Conservation (phyloP, 2,888 invertebrate genomes). For the Alloscopus bannaensis region DNA sequence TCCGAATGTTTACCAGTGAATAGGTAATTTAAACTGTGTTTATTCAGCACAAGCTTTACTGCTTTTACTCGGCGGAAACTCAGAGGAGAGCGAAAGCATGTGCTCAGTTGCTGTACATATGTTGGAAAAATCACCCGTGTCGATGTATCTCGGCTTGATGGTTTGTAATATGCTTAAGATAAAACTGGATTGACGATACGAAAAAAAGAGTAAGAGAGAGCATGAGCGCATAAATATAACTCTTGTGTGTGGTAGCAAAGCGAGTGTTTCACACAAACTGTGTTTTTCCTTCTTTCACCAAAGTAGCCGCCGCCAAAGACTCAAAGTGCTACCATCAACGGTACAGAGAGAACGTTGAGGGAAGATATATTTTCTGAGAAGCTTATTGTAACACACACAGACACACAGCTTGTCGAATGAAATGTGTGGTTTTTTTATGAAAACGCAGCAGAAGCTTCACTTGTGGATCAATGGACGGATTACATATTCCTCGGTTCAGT, state of each 20-base stretch:
- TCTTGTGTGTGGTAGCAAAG: no score
- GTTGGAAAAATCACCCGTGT: no score
- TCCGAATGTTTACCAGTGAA: slow-evolving; percentile 31
- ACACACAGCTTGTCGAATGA: slow-evolving; percentile 51
- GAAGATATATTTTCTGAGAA: not conserved
- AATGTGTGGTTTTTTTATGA: slow-evolving; percentile 60
- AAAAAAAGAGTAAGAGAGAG: no score
- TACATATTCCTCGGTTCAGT: slow-evolving; percentile 31
- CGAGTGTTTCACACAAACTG: no score
- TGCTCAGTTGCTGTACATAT: not conserved
- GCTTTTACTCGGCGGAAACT: not conserved
- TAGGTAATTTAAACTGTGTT: slow-evolving; percentile 54
- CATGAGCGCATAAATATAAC: no score
- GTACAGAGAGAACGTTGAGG: no score
- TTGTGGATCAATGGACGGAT: slow-evolving; percentile 59
- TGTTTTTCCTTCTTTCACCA: no score
- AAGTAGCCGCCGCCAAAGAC: no score
- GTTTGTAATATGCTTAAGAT: no score
- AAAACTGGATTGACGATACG: no score
- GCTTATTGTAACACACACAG: slow-evolving; percentile 2
- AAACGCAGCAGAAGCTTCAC: slow-evolving; percentile 52
- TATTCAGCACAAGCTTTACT: slow-evolving; percentile 43
- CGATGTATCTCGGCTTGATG: no score
- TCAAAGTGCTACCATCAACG: no score
- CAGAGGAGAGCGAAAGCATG: not conserved